Evolutionary conservation across 2,888 invertebrate genomes (phyloP).

Genomic region (Perdita meconis): DNA sequence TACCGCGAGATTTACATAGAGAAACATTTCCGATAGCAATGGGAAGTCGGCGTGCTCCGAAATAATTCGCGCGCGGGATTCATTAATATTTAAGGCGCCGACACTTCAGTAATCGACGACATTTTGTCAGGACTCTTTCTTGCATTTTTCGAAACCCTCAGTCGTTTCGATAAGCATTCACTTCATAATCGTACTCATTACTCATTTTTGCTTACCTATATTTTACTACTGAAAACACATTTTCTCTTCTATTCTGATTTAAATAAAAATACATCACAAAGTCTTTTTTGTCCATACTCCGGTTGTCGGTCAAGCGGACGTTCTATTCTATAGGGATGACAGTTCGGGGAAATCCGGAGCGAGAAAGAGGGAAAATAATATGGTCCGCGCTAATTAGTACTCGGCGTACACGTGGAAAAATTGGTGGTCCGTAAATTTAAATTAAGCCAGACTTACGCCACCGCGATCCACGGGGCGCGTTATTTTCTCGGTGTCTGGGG

Average conservation of each 20-base stretch:
- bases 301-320: not conserved
- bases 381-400: slow-evolving; percentile 11
- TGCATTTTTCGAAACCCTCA: too few species aligned
- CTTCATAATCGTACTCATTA: too few species aligned
- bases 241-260: too few species aligned
- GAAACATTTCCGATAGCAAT: not conserved
- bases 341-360: not conserved
- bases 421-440: slow-evolving; percentile 17
- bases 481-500: not conserved
- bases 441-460: slow-evolving; percentile 25
- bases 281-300: not conserved
- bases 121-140: too few species aligned
- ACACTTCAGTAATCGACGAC: slow-evolving; percentile 18
- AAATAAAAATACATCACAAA: too few species aligned
- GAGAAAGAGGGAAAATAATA: not conserved
- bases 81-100: slow-evolving; percentile 35
- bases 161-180: too few species aligned
- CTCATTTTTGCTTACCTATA: too few species aligned
- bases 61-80: not conserved
- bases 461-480: not conserved
- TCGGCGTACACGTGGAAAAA: not conserved
- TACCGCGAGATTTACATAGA: slow-evolving; percentile 17
- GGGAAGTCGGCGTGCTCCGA: not conserved
- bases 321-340: not conserved
- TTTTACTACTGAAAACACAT: too few species aligned